Evolutionary conservation across 2,113 vertebrate genomes (phyloP), one percentile per base, ranked within the genome.

Genomic region (Thamnaconus septentrionalis): DNA sequence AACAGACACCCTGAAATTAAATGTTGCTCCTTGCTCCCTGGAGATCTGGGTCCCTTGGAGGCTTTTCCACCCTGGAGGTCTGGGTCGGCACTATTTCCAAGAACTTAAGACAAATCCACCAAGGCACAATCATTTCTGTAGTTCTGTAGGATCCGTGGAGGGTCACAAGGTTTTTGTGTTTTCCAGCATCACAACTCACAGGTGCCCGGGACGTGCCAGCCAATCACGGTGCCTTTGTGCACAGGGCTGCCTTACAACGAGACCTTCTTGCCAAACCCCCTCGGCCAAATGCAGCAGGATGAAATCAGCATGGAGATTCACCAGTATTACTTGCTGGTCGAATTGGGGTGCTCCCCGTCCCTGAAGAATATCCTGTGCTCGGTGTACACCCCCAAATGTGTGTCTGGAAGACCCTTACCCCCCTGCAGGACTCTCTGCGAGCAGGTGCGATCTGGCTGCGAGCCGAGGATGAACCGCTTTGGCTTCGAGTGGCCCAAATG

Each of bases 331-430:
- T 87, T 92, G 0, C 58, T 96, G 49, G 83, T 95, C 1, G 88
- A 92, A 49, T 85, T 92, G n/a, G 86, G 87, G 5, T 96, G 95
- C 79, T 95, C 94, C 0, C 48, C 89, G 4, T 90, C 95, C 8
- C 87, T 97, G 56, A 93, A 93, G 83, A 89, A 92, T 3, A 95
- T 97, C 75, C 61, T 97, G 31, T 97, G 95, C 81, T 96, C 94
- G 48, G 89, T 94, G 87, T 95, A 93, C 3, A 90, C 90, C 0
- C 95, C 95, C 0, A 90, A 95, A 53, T 97, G 95, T 79, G 92
- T 92, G 77, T 70, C 92, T 42, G 95, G 96, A 54, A 90, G 85
- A 73, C 86, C 92, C 73, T 92, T 88, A 45, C 55, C 92, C 0
- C 94, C 94, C 0, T 96, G 95, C 87, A 92, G 92, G 41, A 92